Evolutionary conservation across 2,113 vertebrate genomes (phyloP).

Genomic region (Rhinoptilus africanus): DNA sequence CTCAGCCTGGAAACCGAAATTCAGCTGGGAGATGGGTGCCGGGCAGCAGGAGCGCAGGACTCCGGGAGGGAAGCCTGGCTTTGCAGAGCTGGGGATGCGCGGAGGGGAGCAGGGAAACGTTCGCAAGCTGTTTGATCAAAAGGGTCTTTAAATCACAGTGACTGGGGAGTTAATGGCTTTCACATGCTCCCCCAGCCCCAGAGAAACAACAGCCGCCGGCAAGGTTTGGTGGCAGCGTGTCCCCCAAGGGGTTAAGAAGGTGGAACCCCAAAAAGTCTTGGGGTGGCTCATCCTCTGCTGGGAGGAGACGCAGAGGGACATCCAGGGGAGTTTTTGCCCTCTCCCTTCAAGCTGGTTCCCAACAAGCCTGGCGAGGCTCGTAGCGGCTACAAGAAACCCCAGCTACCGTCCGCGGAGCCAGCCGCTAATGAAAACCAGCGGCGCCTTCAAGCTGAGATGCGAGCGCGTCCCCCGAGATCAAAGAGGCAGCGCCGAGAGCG

Average conservation of each 20-base stretch:
- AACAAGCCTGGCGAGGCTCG: not conserved
- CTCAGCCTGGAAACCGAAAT: not conserved
- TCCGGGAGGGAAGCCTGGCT: not conserved
- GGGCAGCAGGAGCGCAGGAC: not conserved
- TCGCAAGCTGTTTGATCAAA: not conserved
- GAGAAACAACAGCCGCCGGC: fast-evolving
- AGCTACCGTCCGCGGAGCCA: not conserved
- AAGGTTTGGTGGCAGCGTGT: not conserved
- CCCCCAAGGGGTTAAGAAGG: not conserved
- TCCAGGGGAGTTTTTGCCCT: not conserved
- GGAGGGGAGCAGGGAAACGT: not conserved
- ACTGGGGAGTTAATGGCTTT: not conserved
- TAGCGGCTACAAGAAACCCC: not conserved
- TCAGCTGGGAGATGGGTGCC: not conserved
- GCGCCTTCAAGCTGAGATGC: not conserved
- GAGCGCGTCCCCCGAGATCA: not conserved
- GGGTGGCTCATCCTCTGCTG: not conserved
- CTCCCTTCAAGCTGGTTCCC: not conserved
- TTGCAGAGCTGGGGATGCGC: not conserved
- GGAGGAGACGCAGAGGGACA: not conserved
- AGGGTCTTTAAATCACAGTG: not conserved
- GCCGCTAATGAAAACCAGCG: slow-evolving; percentile 19
- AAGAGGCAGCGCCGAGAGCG: not conserved
- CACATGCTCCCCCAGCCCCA: not conserved
- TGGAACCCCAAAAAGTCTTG: not conserved